A percentile compares a stretch with the other conserved stretches of the same genome.
These are phyloP conservation scores for Nomada goodeniana DNA, from an alignment of 2,888 invertebrate species.

Conservation along the genomic window DNA sequence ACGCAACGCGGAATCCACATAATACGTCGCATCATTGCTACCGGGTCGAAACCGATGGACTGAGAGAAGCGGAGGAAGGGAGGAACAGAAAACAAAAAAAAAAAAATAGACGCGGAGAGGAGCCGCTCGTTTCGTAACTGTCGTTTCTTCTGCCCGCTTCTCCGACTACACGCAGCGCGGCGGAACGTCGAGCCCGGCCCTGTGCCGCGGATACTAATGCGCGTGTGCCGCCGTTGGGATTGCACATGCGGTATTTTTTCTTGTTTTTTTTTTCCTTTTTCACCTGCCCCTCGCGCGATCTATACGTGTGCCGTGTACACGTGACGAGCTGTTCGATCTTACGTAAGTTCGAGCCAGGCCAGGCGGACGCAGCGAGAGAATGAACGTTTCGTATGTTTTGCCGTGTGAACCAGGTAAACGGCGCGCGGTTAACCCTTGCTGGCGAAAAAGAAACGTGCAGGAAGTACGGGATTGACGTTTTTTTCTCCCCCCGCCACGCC, in stretches of 20 bases:
- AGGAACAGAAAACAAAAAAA: conserved; percentile 22
- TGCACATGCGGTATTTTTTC: conserved; percentile 74
- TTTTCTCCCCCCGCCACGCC: no score
- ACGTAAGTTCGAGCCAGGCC: conserved; percentile 67
- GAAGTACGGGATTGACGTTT: conserved; percentile 11
- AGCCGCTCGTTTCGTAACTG: conserved; percentile 74
- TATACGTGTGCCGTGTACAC: conserved; percentile 69
- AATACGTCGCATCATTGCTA: conserved; percentile 59
- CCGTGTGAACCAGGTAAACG: conserved; percentile 2
- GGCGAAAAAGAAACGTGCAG: neutral
- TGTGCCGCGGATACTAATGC: conserved; percentile 65
- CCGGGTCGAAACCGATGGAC: conserved; percentile 36
- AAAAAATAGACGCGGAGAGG: conserved; percentile 46
- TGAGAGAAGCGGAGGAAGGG: no score
- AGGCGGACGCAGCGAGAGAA: conserved; percentile 35
- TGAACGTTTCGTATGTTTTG: conserved; percentile 41
- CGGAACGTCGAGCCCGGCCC: conserved; percentile 58
- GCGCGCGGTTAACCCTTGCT: conserved; percentile 3
- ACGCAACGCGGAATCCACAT: conserved; percentile 29
- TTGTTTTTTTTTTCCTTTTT: no score
- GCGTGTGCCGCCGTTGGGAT: conserved; percentile 68
- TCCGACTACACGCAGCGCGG: conserved; percentile 55
- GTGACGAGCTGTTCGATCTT: conserved; percentile 72
- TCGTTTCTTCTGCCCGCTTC: conserved; percentile 69
- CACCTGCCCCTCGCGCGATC: conserved; percentile 55